A percentile compares a stretch with the other conserved stretches of the same genome.
Evolutionary conservation across 1,140 invertebrate genomes (phyloP).

Genomic region (Drosophila lowei): DNA sequence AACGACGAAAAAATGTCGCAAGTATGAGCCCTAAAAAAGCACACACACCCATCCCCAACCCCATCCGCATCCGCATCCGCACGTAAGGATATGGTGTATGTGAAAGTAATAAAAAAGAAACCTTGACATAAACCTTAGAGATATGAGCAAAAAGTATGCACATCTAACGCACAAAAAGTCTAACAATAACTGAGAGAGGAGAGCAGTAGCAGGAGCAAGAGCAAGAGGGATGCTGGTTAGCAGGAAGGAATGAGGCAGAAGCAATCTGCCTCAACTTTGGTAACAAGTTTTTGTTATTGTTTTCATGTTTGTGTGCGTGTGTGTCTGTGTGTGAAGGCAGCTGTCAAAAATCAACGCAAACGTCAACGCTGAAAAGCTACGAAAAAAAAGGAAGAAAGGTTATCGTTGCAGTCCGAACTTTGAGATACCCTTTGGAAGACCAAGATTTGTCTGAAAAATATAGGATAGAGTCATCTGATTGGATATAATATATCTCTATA

Average conservation of each 20-base stretch:
- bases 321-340: conserved; percentile 70
- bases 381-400: conserved; percentile 39
- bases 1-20: conserved; percentile 40
- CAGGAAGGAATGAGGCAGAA: conserved; percentile 37
- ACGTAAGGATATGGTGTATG: conserved; percentile 3
- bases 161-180: conserved; percentile 71
- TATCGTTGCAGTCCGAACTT: no score
- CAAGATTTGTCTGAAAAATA: no score
- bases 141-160: conserved; percentile 71
- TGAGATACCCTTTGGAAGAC: no score
- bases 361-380: conserved; percentile 75
- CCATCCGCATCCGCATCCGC: conserved; percentile 1
- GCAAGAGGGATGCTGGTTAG: background rate
- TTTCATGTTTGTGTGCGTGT: conserved; percentile 34
- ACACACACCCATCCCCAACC: conserved; percentile 5
- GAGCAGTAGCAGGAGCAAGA: background rate
- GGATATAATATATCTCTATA: no score
- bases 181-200: conserved; percentile 62
- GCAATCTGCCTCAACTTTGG: conserved; percentile 77
- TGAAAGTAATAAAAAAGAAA: conserved; percentile 75
- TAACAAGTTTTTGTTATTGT: conserved; percentile 81
- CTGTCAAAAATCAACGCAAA: conserved; percentile 80
- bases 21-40: conserved; percentile 59
- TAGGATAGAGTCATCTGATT: no score
- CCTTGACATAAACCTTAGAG: conserved; percentile 80